Percentiles rank a stretch among this genome's conserved stretches.
These are phyloP conservation scores for Drosophila carrolli DNA, from an alignment of 1,140 invertebrate genomes.

Conservation along the genomic window DNA sequence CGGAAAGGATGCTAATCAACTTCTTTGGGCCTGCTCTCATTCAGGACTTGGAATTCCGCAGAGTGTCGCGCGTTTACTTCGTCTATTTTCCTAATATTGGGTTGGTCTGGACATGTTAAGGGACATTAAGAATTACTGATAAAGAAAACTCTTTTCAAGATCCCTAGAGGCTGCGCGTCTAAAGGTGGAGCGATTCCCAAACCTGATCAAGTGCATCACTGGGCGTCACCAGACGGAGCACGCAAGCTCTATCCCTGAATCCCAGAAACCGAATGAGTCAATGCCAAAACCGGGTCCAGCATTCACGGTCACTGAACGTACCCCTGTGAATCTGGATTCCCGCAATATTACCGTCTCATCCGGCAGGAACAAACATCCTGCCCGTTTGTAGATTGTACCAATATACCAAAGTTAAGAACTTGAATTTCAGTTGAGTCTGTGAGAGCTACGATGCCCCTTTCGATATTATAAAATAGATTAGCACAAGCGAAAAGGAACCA, in stretches of 20 bases:
- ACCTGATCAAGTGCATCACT: slow-evolving; percentile 15
- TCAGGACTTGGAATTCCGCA: slow-evolving; percentile 26
- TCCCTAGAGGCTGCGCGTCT: slow-evolving; percentile 36
- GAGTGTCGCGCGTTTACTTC: slow-evolving; percentile 7
- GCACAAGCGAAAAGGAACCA: too few species aligned
- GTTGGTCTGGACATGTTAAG: slow-evolving; percentile 9
- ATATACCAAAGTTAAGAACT: not conserved
- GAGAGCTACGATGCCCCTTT: too few species aligned
- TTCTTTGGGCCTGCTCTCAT: slow-evolving; percentile 49
- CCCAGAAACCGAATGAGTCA: not conserved
- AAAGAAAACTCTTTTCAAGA: slow-evolving; percentile 10
- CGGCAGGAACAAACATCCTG: slow-evolving; percentile 29
- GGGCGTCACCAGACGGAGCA: slow-evolving; percentile 7
- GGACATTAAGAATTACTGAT: too few species aligned
- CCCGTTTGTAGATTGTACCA: not conserved
- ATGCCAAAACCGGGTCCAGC: not conserved
- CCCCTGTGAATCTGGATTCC: slow-evolving; percentile 7
- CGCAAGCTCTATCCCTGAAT: not conserved
- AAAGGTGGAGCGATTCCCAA: slow-evolving; percentile 7
- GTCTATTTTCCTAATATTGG: slow-evolving; percentile 59
- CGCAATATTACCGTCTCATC: slow-evolving; percentile 36
- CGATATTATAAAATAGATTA: too few species aligned
- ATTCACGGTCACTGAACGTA: not conserved
- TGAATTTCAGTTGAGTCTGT: too few species aligned
- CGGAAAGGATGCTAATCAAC: slow-evolving; percentile 14